Conservation (phyloP, 1,140 invertebrate species). For the Trinorchestia longiramus region DNA sequence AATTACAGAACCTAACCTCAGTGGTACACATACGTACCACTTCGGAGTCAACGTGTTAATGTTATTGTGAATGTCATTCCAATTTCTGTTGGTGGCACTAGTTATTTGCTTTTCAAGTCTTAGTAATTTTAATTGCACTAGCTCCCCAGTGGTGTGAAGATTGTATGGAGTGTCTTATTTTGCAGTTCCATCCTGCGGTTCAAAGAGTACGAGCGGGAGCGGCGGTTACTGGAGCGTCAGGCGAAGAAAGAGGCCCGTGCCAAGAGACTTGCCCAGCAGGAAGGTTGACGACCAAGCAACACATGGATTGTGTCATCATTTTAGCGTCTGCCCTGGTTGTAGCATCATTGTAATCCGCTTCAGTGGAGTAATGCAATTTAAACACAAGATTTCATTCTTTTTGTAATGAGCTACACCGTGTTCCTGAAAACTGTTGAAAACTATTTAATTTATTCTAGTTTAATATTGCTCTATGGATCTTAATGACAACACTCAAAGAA, state of each 20-base stretch:
- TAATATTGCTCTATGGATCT: neutral
- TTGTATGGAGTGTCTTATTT: neutral
- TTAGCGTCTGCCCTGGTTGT: neutral
- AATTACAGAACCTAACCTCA: no score
- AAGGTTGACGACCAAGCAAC: neutral
- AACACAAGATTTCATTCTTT: neutral
- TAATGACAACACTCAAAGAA: neutral
- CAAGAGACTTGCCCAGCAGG: neutral
- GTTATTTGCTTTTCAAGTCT: no score
- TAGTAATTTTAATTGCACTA: neutral
- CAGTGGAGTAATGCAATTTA: neutral
- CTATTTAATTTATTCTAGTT: neutral
- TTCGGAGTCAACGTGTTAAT: no score
- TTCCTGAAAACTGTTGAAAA: neutral
- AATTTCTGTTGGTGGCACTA: no score
- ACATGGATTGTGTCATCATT: neutral
- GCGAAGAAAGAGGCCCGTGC: slow-evolving; percentile 27
- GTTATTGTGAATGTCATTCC: no score
- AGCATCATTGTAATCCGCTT: neutral
- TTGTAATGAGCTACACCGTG: neutral
- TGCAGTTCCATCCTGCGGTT: slow-evolving; percentile 12
- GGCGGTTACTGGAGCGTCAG: slow-evolving; percentile 3
- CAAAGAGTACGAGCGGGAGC: slow-evolving; percentile 37
- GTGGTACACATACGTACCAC: no score
- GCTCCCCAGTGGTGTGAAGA: neutral